phyloP scores from a whole-genome alignment of 2,113 vertebrate genomes.

The Corydoras sp. region DNA sequence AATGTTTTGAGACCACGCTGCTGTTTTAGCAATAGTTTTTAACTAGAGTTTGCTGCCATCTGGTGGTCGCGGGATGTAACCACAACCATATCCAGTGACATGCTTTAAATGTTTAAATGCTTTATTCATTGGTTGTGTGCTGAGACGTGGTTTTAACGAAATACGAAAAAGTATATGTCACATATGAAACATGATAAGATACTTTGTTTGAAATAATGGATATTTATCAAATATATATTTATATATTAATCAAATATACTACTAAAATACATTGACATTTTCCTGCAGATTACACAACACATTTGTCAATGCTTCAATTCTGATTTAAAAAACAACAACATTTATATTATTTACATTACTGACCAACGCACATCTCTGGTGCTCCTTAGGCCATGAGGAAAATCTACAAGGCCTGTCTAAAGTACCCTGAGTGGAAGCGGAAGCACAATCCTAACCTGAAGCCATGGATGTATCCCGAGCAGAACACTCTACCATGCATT shows the following conservation, averaged over 20 bases:
- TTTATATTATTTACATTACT: not conserved
- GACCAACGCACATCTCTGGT: not conserved
- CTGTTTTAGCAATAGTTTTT: not conserved
- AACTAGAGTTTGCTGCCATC: slow-evolving; percentile 37
- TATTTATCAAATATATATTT: too few relatives aligned
- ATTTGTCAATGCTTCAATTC: too few relatives aligned
- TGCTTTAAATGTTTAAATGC: not conserved
- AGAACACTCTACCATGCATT: slow-evolving; percentile 69
- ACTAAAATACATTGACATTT: too few relatives aligned
- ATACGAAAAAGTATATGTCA: too few relatives aligned
- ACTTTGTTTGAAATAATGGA: too few relatives aligned
- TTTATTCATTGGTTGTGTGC: not conserved
- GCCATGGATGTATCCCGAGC: slow-evolving; percentile 76
- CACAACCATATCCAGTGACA: not conserved
- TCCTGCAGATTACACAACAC: too few relatives aligned
- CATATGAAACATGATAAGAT: too few relatives aligned
- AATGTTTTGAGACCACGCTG: too few relatives aligned
- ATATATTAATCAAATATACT: too few relatives aligned
- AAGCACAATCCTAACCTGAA: slow-evolving; percentile 71
- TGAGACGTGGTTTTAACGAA: not conserved
- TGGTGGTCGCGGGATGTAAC: slow-evolving; percentile 22
- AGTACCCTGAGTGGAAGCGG: slow-evolving; percentile 80
- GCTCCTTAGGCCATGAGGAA: slow-evolving; percentile 72
- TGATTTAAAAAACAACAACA: too few relatives aligned
- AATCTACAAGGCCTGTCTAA: slow-evolving; percentile 79